Evolutionary conservation across 2,888 invertebrate species (phyloP).

Genomic region (Nomada ferruginata): DNA sequence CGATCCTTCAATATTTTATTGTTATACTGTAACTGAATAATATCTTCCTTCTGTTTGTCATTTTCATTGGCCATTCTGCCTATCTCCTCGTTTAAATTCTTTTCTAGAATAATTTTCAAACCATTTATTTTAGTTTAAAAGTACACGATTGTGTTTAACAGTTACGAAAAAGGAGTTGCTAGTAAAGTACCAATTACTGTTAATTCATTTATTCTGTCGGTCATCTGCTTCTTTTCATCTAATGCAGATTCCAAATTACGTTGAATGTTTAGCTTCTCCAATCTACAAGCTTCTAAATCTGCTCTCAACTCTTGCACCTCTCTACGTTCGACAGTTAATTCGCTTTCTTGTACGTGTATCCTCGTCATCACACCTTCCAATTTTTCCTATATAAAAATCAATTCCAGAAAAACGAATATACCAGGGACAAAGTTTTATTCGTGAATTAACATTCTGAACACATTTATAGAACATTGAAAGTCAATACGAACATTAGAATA

Average conservation of each 20-base stretch:
- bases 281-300: conserved; percentile 84
- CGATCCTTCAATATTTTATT: conserved; percentile 73
- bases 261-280: conserved; percentile 87
- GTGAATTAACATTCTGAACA: too few relatives aligned
- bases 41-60: conserved; percentile 83
- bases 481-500: conserved; percentile 4
- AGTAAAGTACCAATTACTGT: conserved; percentile 86
- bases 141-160: background rate
- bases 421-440: background rate
- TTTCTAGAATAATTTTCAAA: conserved; percentile 80
- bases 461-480: too few relatives aligned
- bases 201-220: conserved; percentile 86
- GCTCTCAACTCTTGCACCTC: conserved; percentile 84
- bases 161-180: background rate
- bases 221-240: conserved; percentile 86
- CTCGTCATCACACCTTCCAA: conserved; percentile 84
- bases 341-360: conserved; percentile 85
- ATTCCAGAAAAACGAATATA: background rate
- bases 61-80: conserved; percentile 84
- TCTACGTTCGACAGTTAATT: conserved; percentile 83
- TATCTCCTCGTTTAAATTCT: conserved; percentile 85
- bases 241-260: conserved; percentile 85
- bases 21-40: conserved; percentile 84
- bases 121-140: background rate
- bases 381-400: conserved; percentile 81